Evolutionary conservation across 1,140 invertebrate species (phyloP), one percentile per base, ranked within the genome.

Genomic region (Tetramorium parvispinum): DNA sequence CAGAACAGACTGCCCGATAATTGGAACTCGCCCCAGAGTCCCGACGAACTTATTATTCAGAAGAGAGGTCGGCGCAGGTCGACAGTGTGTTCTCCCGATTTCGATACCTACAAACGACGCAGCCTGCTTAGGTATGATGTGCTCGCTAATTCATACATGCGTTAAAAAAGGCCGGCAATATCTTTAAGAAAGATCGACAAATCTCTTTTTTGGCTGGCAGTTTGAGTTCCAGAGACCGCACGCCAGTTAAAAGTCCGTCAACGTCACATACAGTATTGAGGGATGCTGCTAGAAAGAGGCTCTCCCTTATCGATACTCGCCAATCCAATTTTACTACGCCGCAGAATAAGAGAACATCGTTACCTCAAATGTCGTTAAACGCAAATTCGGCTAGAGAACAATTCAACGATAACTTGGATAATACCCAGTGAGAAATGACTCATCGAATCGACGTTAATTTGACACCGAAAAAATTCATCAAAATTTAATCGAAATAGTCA

Each of bases 41-140:
- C 97, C 0, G 97, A 97, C 91, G 97, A 97, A 91, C 90, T 97
- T 53, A 96, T 97, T 0, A 97, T 97, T 85, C 96, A 97, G 89
- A 96, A 97, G 89, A 94, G 97, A 92, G 97, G 97, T 57, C 96
- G 96, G 87, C 95, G 96, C 32, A 94, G 95, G 66, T 96, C 96
- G 24, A 96, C 96, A 40, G 96, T 96, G 57, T 97, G 97, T 96
- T 97, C 97, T n/a, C 97, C 97, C 1, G 97, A 97, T 87, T 96
- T 96, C 57, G 96, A 97, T 68, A 87, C 94, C 13, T 95, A 95
- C 68, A 96, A 96, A 73, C 94, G 94, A 55, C 92, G 94, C 53
- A 94, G 92, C 79, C 89, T 95, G 6, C 91, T 94, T 16, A 94
- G 93, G 93, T 95, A 88, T 10, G 0, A 18, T 57, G 0, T 16